phyloP scores from a whole-genome alignment of 2,797 vertebrate species.

The Margarornis squamiger region DNA sequence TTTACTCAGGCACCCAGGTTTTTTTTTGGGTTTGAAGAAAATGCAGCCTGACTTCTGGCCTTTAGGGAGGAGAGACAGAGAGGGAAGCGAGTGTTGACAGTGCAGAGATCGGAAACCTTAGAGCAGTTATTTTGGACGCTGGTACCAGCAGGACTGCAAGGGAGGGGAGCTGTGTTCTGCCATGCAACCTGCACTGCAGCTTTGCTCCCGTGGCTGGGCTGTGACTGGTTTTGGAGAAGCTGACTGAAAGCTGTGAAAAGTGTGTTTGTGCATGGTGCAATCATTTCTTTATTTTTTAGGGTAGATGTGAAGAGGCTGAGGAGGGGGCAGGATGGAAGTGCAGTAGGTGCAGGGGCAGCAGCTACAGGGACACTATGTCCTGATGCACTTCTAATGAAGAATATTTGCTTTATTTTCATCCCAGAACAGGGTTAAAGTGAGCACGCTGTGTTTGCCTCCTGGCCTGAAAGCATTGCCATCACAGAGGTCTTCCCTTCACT shows the following conservation, averaged over 20 bases:
- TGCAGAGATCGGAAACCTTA: background rate
- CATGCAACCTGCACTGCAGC: background rate
- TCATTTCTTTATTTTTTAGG: background rate
- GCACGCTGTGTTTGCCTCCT: background rate
- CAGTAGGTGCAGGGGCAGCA: background rate
- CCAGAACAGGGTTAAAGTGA: background rate
- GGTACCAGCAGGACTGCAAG: background rate
- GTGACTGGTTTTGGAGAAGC: background rate
- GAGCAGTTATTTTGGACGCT: background rate
- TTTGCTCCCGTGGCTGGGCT: background rate
- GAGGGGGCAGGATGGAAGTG: accelerated
- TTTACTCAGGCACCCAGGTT: background rate
- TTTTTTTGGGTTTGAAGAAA: conserved; percentile 12
- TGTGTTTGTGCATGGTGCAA: background rate
- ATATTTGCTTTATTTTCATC: background rate
- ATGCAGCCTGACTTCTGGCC: background rate
- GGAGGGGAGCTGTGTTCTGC: background rate
- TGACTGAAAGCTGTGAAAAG: background rate
- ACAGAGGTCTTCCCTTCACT: background rate
- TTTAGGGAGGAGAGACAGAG: background rate
- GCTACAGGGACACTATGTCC: accelerated
- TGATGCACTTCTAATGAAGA: background rate
- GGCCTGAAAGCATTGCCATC: background rate
- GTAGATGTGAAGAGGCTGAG: background rate
- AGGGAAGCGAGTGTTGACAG: background rate